Percentiles rank a stretch among this genome's conserved stretches.
These are phyloP conservation scores for Neotoxoptera formosana DNA, from an alignment of 1,140 invertebrate species.

Conservation along the genomic window DNA sequence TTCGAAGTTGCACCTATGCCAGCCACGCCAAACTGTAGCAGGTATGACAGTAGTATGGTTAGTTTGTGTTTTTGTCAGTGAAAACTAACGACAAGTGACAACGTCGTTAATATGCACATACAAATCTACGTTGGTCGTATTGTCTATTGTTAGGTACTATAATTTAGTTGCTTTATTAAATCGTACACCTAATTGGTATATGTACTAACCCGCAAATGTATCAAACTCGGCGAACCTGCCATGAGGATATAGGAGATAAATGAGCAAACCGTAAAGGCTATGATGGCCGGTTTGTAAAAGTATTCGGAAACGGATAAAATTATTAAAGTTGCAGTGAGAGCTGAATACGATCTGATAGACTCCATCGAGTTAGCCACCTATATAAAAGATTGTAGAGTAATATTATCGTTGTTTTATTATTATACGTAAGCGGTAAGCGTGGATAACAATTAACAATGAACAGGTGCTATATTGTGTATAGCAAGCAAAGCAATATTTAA, in stretches of 20 bases:
- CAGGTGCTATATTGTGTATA: neutral
- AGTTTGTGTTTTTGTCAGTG: neutral
- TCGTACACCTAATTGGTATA: neutral
- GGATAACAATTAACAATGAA: neutral
- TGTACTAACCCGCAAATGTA: neutral
- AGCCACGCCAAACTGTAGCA: neutral
- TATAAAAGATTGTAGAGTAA: neutral
- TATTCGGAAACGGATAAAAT: neutral
- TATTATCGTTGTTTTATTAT: neutral
- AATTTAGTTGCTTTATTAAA: too few species aligned
- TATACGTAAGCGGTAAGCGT: neutral
- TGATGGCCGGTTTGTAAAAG: neutral
- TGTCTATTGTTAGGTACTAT: neutral
- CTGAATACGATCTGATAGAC: conserved; percentile 6
- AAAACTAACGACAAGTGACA: neutral
- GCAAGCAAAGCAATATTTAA: neutral
- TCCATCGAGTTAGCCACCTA: neutral
- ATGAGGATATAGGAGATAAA: neutral
- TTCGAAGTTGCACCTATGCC: neutral
- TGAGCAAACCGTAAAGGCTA: neutral
- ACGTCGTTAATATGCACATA: neutral
- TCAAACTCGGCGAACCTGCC: neutral
- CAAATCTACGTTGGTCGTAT: neutral
- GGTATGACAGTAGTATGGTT: neutral
- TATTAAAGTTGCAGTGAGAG: neutral